These are phyloP conservation scores for Drosophila subpulchrella DNA, from an alignment of 1,140 invertebrate genomes.

Conservation along the genomic window DNA sequence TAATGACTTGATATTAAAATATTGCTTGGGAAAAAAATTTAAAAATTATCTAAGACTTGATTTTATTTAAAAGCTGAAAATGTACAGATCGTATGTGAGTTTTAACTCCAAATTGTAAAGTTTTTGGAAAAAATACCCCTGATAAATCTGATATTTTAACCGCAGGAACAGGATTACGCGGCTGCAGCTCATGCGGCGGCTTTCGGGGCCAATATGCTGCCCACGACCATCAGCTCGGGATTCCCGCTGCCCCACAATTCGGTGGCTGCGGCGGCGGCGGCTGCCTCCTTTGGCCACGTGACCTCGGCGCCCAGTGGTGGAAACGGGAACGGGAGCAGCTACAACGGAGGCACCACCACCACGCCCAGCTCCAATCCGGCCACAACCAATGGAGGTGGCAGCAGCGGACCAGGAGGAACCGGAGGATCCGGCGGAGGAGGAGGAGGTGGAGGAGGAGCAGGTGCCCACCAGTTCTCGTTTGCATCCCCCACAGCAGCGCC, in stretches of 20 bases:
- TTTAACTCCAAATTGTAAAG: background rate
- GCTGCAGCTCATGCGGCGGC: slow-evolving; percentile 77
- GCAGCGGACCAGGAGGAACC: slow-evolving; percentile 8
- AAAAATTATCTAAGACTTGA: too few relatives aligned
- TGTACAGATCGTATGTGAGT: background rate
- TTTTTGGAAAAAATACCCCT: background rate
- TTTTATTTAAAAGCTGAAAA: too few relatives aligned
- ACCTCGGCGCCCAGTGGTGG: slow-evolving; percentile 31
- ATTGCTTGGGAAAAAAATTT: too few relatives aligned
- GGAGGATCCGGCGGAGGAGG: slow-evolving; percentile 44
- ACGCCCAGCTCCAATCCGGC: slow-evolving; percentile 16
- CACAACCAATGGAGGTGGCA: slow-evolving; percentile 28
- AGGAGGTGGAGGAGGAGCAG: slow-evolving; percentile 22
- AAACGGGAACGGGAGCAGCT: slow-evolving; percentile 40
- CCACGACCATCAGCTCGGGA: slow-evolving; percentile 74
- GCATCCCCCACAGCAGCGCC: slow-evolving; percentile 84
- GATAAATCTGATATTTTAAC: background rate
- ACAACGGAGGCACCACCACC: slow-evolving; percentile 42
- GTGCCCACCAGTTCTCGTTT: slow-evolving; percentile 85
- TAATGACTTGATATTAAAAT: too few relatives aligned
- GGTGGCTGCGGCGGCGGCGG: slow-evolving; percentile 72
- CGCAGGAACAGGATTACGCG: slow-evolving; percentile 80
- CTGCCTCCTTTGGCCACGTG: slow-evolving; percentile 68
- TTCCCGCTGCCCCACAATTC: slow-evolving; percentile 77
- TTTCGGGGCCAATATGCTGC: slow-evolving; percentile 77